These are phyloP conservation scores for Hermodice carunculata DNA, from an alignment of 2,888 invertebrate genomes.

Conservation along the genomic window DNA sequence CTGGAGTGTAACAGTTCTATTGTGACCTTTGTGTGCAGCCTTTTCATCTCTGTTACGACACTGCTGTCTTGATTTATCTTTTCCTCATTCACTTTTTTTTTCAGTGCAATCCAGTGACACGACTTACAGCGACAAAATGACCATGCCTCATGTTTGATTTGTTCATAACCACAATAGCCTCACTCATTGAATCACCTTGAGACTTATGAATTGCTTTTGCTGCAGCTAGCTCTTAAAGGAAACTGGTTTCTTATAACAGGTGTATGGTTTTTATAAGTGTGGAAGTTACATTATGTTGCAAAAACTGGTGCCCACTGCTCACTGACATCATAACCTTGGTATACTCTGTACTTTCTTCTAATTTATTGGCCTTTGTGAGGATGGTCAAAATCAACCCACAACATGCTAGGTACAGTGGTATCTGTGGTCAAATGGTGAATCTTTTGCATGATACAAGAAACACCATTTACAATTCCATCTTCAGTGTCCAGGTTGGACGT, in stretches of 20 bases:
- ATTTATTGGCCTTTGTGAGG: neutral
- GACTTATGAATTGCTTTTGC: constrained; percentile 3
- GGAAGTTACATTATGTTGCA: neutral
- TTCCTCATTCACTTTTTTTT: neutral
- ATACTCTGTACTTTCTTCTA: neutral
- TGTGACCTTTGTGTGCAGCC: no score
- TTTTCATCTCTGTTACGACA: neutral
- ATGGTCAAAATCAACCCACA: neutral
- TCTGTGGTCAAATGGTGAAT: neutral
- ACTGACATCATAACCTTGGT: neutral
- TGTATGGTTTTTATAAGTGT: no score
- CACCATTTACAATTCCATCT: neutral
- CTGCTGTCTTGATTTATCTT: neutral
- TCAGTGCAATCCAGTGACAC: neutral
- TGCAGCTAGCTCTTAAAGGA: constrained; percentile 1
- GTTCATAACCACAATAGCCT: neutral
- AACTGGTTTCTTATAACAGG: neutral
- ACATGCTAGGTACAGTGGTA: neutral
- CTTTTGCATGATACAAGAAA: neutral
- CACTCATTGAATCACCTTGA: constrained; percentile 5
- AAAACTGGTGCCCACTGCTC: neutral
- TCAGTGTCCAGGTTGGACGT: neutral
- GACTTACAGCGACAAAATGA: constrained; percentile 1
- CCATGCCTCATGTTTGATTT: neutral
- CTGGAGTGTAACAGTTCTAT: no score